Conservation (phyloP, 2,113 vertebrate species). For the Merops nubicus region DNA sequence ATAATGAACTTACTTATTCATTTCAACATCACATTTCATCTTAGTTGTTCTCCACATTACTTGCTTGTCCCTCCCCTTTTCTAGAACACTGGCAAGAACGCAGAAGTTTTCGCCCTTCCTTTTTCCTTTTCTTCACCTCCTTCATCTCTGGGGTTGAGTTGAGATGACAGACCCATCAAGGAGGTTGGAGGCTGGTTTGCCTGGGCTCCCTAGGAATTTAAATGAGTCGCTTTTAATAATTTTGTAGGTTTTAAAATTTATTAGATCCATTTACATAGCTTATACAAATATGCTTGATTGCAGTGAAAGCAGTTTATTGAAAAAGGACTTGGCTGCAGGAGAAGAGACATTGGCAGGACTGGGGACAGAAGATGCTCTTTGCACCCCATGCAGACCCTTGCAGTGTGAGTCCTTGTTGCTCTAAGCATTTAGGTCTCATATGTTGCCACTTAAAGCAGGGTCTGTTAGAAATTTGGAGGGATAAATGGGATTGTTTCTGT, state of each 20-base stretch:
- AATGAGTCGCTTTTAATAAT: neutral
- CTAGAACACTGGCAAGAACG: slow-evolving; percentile 10
- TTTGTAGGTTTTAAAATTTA: neutral
- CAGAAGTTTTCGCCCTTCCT: neutral
- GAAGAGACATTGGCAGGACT: neutral
- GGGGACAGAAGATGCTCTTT: neutral
- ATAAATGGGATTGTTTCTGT: neutral
- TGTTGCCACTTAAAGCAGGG: neutral
- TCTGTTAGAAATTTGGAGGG: neutral
- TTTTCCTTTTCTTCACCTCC: neutral
- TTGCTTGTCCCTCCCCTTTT: neutral
- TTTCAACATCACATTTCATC: slow-evolving; percentile 67
- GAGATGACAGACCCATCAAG: neutral
- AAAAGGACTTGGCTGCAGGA: neutral
- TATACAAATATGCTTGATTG: neutral
- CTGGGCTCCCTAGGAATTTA: neutral
- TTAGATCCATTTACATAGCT: neutral
- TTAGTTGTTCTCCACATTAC: slow-evolving; percentile 49
- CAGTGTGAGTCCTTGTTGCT: accelerated
- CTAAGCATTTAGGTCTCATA: neutral
- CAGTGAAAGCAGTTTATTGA: neutral
- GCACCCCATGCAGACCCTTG: neutral
- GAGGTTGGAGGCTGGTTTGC: neutral
- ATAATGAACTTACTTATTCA: slow-evolving; percentile 77
- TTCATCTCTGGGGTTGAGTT: neutral